These are phyloP conservation scores for Sciaenops ocellatus DNA, from an alignment of 2,797 vertebrate species.

Conservation along the genomic window DNA sequence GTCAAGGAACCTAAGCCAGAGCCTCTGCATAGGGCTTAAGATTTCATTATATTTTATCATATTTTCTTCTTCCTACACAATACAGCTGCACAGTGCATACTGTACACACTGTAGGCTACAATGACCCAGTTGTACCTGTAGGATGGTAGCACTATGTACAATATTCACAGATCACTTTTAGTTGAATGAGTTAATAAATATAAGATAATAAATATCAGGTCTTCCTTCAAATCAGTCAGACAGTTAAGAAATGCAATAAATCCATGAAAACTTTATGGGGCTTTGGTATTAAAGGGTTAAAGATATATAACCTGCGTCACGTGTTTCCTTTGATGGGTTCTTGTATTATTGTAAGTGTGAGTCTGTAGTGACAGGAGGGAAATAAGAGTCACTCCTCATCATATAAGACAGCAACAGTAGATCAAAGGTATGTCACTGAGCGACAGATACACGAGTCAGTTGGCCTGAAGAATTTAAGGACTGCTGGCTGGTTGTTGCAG, in stretches of 20 bases:
- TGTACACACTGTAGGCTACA: neutral
- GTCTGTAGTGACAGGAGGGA: neutral
- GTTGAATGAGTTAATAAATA: too few species aligned
- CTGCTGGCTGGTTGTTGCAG: neutral
- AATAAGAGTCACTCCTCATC: neutral
- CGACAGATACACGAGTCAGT: neutral
- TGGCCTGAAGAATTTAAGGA: neutral
- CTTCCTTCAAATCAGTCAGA: neutral
- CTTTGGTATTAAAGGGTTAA: neutral
- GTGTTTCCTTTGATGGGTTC: neutral
- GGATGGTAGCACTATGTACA: neutral
- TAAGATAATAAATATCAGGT: neutral
- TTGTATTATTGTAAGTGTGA: neutral
- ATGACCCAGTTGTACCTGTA: too few species aligned
- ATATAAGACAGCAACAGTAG: neutral
- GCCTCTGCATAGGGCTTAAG: too few species aligned
- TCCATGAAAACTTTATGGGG: neutral
- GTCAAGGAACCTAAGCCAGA: too few species aligned
- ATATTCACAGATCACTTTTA: neutral
- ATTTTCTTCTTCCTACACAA: too few species aligned
- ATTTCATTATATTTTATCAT: neutral
- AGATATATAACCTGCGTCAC: neutral
- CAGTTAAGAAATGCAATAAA: neutral
- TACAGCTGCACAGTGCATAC: neutral
- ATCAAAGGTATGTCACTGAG: neutral